A percentile compares a stretch with the other conserved stretches of the same genome.
Conservation (phyloP, 2,113 vertebrate species). For the Poeciliopsis turrubarensis region DNA sequence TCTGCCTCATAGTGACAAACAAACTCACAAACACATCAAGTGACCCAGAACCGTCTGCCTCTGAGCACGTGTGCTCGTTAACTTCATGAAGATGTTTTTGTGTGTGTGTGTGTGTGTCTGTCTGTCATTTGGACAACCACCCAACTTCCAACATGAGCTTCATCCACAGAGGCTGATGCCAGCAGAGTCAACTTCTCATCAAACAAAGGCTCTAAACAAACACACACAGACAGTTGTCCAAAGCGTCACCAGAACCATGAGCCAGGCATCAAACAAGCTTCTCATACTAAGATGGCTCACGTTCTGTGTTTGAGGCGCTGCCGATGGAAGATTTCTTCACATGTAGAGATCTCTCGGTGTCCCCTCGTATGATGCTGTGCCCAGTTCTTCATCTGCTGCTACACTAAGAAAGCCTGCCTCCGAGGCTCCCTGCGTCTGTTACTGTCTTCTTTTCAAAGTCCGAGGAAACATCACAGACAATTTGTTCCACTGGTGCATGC, state of each 20-base stretch:
- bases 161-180: conserved; percentile 61
- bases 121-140: conserved; percentile 43
- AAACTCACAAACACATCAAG: conserved; percentile 55
- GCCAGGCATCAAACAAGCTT: conserved; percentile 64
- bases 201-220: conserved; percentile 46
- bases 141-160: conserved; percentile 54
- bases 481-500: conserved; percentile 27
- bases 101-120: background rate
- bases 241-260: conserved; percentile 47
- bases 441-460: conserved; percentile 58
- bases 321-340: conserved; percentile 71
- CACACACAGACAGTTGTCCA: conserved; percentile 41
- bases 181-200: conserved; percentile 60
- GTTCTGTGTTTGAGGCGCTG: conserved; percentile 67
- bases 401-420: conserved; percentile 62
- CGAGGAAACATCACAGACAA: conserved; percentile 32
- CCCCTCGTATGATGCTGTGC: conserved; percentile 50
- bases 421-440: conserved; percentile 49
- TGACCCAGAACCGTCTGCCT: conserved; percentile 69
- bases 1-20: conserved; percentile 63
- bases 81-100: conserved; percentile 37
- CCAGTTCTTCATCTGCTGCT: conserved; percentile 68
- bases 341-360: conserved; percentile 67
- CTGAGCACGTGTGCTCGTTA: conserved; percentile 38
- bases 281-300: conserved; percentile 63